Base-by-base conservation (phyloP, 2,113 vertebrate genomes). In the Melanerpes aurifrons region DNA sequence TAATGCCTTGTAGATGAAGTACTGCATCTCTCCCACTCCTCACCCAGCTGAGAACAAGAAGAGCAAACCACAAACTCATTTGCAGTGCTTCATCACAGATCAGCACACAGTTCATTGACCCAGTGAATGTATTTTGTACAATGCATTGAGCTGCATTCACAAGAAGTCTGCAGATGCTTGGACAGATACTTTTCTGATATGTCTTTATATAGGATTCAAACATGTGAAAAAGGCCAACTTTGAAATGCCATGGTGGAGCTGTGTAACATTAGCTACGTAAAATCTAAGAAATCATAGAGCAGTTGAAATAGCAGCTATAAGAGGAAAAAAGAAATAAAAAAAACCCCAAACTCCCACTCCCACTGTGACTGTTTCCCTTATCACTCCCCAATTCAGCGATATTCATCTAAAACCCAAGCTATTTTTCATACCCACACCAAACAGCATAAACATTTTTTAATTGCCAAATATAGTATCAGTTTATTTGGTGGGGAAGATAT, bases 41-140 rank as follows among this genome's bases (percentile, higher is more conserved):
- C 31, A 47, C 15, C 50, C 35, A 32, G 10, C 9, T 53, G 48
- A 75, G 13, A n/a, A n/a, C 28, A 64, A 17, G 19, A 54, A 25
- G 2, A 43, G 8, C 29, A 1, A 1, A 58, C 29, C 15, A 26
- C 0, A 3, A 37, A 18, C 20, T 61, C 6, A 10, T 31, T 11
- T 26, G 31, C 26, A 64, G 12, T 8, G 2, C 12, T 31, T 21
- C 22, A 32, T 17, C 15, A 77, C 45, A 5, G 13, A 25, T 24
- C 22, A 25, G 24, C 22, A 53, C 22, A 53, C 22, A 53, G 22
- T 9, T 45, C 18, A 63, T 43, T 0, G 1, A 56, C 54, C 67
- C 20, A 61, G n/a, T 1, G 12, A 45, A 26, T 2, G 18, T 40
- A 29, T 35, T 62, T 57, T 35, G 19, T 70, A 57, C 15, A 31